Evolutionary conservation across 2,797 vertebrate genomes (phyloP), one percentile per base, ranked within the genome.

Genomic region (Periparus ater): DNA sequence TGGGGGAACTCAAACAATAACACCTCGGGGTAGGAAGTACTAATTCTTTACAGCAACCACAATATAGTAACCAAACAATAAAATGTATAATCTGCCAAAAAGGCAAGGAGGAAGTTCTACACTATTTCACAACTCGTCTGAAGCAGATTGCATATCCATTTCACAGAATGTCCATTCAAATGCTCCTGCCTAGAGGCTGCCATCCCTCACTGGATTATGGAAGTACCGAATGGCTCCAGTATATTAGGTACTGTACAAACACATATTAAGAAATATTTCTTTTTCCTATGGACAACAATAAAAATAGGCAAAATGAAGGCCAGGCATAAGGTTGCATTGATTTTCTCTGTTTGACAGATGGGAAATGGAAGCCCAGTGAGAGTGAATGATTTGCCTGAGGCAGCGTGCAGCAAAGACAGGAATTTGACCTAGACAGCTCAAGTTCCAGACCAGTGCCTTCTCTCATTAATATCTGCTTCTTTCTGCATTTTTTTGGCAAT

Each of bases 401-500:
- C 58, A 1, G 40, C 4, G 0, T 14, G 34, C 19, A 81, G 85
- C 58, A 79, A 87, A 89, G 66, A 48, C 48, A 63, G 60, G 62
- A 88, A 81, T 89, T 51, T 84, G 83, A 94, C 91, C 79, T 65
- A 91, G 87, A 85, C 73, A 68, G 72, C 73, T 89, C 48, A 38
- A 85, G 92, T 83, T 95, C 75, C 95, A 95, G 47, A 91, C 81
- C 89, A 72, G 9, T 45, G 79, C 85, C 25, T 94, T 70, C 51
- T 58, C 73, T 89, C 79, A 92, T 92, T 88, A 95, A 70, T 81
- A 95, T 26, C 66, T 63, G 26, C 29, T 89, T 70, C 78, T 81
- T 89, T 88, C 57, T 70, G 60, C 32, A 34, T 18, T 58, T 75
- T 68, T 82, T 86, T 42, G 17, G 6, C 17, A 53, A 79, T 54